Percentiles rank a stretch among this genome's conserved stretches.
phyloP scores from a whole-genome alignment of 2,797 vertebrate genomes.

The Dendrocincla tyrannina region DNA sequence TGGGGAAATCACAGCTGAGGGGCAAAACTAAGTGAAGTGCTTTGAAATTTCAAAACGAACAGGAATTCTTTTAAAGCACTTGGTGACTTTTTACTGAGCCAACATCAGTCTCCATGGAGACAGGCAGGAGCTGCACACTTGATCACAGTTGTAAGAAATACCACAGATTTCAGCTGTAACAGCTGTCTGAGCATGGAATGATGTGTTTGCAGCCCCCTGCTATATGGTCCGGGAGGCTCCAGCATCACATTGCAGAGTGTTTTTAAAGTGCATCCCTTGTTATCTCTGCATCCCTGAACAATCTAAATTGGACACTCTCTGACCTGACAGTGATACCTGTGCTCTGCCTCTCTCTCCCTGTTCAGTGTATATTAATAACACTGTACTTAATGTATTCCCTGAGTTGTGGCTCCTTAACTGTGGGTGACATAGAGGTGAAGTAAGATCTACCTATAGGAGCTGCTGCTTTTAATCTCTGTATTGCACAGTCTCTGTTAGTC shows the following conservation, averaged over 20 bases:
- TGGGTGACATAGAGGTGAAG: background rate
- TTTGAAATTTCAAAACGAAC: constrained; percentile 37
- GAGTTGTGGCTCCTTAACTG: background rate
- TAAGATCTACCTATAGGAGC: background rate
- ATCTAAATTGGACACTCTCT: background rate
- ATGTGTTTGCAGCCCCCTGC: constrained; percentile 19
- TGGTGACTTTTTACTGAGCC: constrained; percentile 67
- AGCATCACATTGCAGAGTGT: background rate
- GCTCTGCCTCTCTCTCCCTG: background rate
- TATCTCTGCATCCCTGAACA: background rate
- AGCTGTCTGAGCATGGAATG: constrained; percentile 34
- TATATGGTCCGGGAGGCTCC: background rate
- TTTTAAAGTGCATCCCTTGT: background rate
- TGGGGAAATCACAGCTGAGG: constrained; percentile 18
- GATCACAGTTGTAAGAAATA: constrained; percentile 40
- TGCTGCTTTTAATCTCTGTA: background rate
- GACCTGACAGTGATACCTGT: background rate
- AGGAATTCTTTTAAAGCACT: constrained; percentile 64
- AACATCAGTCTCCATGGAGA: constrained; percentile 71
- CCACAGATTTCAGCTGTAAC: constrained; percentile 42
- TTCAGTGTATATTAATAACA: background rate
- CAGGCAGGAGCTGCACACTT: constrained; percentile 40
- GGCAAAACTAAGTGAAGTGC: constrained; percentile 33
- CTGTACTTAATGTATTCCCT: background rate
- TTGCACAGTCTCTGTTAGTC: background rate